Evolutionary conservation across 92 coral and sea anemone species (phyloP).

Genomic region (Actinostola sp.): DNA sequence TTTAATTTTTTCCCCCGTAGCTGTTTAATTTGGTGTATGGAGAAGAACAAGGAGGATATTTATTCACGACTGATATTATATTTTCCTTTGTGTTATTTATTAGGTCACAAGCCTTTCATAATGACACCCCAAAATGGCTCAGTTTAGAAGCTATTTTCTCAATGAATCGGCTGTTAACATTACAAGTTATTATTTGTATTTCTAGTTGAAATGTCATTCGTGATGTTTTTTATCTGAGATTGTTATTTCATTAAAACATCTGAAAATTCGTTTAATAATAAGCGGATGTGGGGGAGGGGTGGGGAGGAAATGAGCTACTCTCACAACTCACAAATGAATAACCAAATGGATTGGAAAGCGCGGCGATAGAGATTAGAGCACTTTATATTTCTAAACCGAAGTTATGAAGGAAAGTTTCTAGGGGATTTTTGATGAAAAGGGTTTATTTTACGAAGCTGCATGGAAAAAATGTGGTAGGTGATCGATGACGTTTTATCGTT

Average conservation of each 20-base stretch:
- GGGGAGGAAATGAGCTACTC: constrained; percentile 54
- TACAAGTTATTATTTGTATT: neutral
- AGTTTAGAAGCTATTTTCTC: neutral
- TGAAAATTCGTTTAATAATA: constrained; percentile 28
- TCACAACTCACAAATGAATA: constrained; percentile 14
- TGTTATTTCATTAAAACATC: constrained; percentile 6
- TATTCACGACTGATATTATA: neutral
- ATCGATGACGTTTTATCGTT: constrained; percentile 76
- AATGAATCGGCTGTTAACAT: neutral
- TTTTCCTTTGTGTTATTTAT: constrained; percentile 2
- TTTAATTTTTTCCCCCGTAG: neutral
- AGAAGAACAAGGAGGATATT: neutral
- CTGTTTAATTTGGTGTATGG: neutral
- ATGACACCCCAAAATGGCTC: neutral
- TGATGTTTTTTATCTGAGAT: neutral
- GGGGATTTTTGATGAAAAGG: neutral
- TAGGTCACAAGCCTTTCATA: neutral
- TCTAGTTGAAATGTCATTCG: neutral
- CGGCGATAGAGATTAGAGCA: neutral
- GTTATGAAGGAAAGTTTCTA: neutral
- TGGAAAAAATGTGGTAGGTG: constrained; percentile 64
- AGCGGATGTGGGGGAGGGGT: constrained; percentile 64
- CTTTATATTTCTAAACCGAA: neutral
- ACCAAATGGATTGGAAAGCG: constrained; percentile 16
- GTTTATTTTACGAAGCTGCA: constrained; percentile 31